Conservation (phyloP, 2,888 invertebrate species). For the Mylabris sibirica region DNA sequence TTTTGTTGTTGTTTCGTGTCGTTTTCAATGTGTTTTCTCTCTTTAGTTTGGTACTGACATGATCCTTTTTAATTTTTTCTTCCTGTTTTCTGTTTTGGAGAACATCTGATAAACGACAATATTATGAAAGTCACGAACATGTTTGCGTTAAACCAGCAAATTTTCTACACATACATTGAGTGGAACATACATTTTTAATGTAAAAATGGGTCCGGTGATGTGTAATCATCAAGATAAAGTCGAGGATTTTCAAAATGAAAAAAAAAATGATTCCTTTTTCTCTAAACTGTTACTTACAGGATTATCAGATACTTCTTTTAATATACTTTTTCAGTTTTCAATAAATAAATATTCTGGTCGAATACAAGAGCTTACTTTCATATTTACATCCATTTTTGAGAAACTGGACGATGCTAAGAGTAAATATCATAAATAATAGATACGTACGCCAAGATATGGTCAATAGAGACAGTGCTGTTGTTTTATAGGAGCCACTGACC, state of each 20-base stretch:
- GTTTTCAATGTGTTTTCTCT: neutral
- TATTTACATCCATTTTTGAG: neutral
- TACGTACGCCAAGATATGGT: neutral
- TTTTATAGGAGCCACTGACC: neutral
- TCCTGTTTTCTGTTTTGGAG: neutral
- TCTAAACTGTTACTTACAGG: too few species aligned
- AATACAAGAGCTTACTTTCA: neutral
- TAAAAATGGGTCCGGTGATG: slow-evolving; percentile 8
- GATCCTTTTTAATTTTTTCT: neutral
- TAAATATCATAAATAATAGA: slow-evolving; percentile 1
- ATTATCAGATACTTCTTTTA: too few species aligned
- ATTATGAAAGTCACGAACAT: slow-evolving; percentile 26
- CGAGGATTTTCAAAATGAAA: too few species aligned
- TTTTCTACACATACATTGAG: neutral
- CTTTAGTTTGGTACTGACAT: neutral
- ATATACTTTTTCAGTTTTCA: neutral
- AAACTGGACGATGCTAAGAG: neutral
- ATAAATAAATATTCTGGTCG: neutral
- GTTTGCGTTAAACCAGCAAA: slow-evolving; percentile 21
- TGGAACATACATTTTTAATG: slow-evolving; percentile 31
- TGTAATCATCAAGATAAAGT: too few species aligned
- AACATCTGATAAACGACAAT: slow-evolving; percentile 26
- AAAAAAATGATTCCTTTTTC: too few species aligned
- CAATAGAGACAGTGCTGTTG: neutral
- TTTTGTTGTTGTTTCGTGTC: neutral